Base-by-base conservation (phyloP, 2,113 vertebrate genomes). In the Neolamprologus longior region DNA sequence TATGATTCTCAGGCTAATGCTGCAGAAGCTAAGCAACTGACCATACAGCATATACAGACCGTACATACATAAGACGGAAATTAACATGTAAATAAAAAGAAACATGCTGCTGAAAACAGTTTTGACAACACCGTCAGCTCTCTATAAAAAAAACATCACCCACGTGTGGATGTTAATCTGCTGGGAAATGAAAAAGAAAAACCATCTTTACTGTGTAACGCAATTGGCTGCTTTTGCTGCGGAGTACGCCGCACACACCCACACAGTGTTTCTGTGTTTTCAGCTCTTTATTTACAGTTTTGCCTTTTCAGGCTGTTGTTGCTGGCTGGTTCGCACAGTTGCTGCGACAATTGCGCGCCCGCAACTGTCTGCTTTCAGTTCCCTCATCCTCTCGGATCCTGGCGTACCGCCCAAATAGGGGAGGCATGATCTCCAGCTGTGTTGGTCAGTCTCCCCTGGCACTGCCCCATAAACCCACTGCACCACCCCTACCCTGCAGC, bases 181-280 rank as follows among this genome's bases (percentile, higher is more conserved):
- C 9, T 58, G 71, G 9, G 7, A 50, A 31, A 78, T 5, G 24
- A 78, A 50, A 10, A 76, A 47, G 40, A 76, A 47, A 47, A 28
- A 11, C 2, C 47, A 33, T 78, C 42, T 19, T n/a, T 78, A 33
- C 14, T 79, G 33, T 68, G 61, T 37, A 68, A 68, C 19, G 19
- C 19, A 68, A 68, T 21, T 68, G 61, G 61, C 61, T 66, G 19
- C 19, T 66, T 66, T 66, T 66, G 33, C 10, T 68, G 19, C 1
- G 0, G 7, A 1, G 63, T 13, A 37, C 4, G 11, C 33, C 3
- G 3, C 63, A 68, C 61, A 68, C 19, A 68, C 63, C 33, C 33
- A 68, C 33, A 68, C 61, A 68, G 33, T 21, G 61, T 68, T 68
- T 68, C 63, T 68, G 33, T 66, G 61, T 68, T 68, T 68, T 37